Evolutionary conservation across 2,113 vertebrate species (phyloP).

Genomic region (Oceanites oceanicus): DNA sequence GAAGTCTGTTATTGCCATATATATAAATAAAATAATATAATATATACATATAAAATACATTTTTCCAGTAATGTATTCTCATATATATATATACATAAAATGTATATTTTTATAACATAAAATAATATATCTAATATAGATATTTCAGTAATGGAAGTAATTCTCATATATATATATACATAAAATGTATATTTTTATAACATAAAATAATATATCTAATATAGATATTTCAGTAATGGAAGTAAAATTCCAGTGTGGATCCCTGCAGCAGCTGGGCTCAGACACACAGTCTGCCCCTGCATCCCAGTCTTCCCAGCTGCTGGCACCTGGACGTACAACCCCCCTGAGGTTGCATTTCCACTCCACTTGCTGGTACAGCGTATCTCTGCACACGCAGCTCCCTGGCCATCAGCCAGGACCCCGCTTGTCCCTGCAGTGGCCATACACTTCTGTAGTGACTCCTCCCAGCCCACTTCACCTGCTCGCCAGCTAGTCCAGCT

Average conservation of each 20-base stretch:
- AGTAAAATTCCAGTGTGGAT: neutral
- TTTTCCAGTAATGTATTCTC: neutral
- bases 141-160: neutral
- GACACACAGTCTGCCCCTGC: neutral
- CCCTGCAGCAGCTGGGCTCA: neutral
- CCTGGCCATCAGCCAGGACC: neutral
- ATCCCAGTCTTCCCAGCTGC: neutral
- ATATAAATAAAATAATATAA: neutral
- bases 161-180: too few relatives aligned
- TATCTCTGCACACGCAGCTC: neutral
- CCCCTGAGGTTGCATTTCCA: neutral
- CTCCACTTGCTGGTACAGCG: neutral
- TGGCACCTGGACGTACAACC: neutral
- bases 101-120: neutral
- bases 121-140: neutral
- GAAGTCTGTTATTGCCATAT: neutral
- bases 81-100: neutral
- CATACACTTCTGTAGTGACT: neutral
- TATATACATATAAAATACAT: neutral
- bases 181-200: neutral
- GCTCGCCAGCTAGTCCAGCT: neutral
- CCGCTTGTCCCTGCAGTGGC: neutral
- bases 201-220: neutral
- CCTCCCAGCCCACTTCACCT: neutral
- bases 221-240: neutral